phyloP scores from a whole-genome alignment of 2,888 invertebrate species.

The Drosophila koepferae region DNA sequence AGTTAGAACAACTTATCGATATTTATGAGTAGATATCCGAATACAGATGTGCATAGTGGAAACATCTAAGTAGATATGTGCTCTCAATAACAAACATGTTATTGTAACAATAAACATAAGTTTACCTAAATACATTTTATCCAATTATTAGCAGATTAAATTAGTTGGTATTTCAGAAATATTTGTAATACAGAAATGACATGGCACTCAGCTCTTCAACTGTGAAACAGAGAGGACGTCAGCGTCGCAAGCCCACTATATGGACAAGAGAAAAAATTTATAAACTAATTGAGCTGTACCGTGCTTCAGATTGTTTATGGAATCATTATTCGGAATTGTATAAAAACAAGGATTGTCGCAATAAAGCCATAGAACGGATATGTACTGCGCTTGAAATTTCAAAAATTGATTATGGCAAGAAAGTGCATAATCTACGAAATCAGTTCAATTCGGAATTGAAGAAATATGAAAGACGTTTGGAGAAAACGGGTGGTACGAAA shows the following conservation, averaged over 20 bases:
- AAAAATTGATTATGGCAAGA: conserved; percentile 83
- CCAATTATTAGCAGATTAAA: background rate
- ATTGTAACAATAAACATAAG: background rate
- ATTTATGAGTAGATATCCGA: background rate
- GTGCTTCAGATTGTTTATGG: conserved; percentile 83
- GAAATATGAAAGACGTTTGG: conserved; percentile 79
- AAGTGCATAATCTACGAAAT: conserved; percentile 84
- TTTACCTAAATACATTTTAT: background rate
- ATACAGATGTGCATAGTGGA: conserved; percentile 1
- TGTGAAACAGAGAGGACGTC: conserved; percentile 26
- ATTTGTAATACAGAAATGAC: conserved; percentile 7
- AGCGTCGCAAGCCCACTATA: conserved; percentile 58
- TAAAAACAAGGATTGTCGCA: conserved; percentile 81
- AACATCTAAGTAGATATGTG: background rate
- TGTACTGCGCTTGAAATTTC: conserved; percentile 74
- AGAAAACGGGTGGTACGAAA: conserved; percentile 60
- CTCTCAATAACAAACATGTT: conserved; percentile 11
- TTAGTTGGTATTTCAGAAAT: background rate
- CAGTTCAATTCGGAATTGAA: conserved; percentile 84
- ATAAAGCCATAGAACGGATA: conserved; percentile 79
- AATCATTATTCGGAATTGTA: conserved; percentile 82
- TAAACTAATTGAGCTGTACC: conserved; percentile 81
- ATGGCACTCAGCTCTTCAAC: conserved; percentile 38
- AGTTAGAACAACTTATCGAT: background rate
- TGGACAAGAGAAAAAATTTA: conserved; percentile 83